Base-by-base conservation (phyloP, 2,113 vertebrate species). In the Solea solea region DNA sequence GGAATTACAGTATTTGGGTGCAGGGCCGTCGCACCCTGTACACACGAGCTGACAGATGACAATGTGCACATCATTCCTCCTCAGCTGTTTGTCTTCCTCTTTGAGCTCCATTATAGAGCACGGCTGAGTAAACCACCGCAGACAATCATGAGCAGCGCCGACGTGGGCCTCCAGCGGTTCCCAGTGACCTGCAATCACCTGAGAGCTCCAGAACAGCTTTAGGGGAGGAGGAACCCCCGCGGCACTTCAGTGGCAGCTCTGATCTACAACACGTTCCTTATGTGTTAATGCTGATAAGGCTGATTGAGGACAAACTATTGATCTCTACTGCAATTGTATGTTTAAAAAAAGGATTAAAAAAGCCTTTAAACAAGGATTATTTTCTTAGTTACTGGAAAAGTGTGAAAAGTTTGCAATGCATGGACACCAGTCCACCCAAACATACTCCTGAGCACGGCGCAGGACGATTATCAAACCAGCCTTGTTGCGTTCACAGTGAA, bases 111-210 rank as follows among this genome's bases (percentile, higher is more conserved):
- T 75, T 5, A 66, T 16, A 10, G 71, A 75, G 65, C 80, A 27
- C 4, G 52, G 53, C 28, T 72, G n/a, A 27, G 53, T 78, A 34
- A 69, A 60, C 60, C 45, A 46, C 54, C 44, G 69, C 49, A 62
- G 68, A 62, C 44, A 52, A 71, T 74, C 42, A 0, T 1, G 21
- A 71, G 27, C 39, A 6, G 65, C 7, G 67, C 49, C 9, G 21
- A 62, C 71, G 6, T 27, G 57, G 63, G 58, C 72, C 72, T 71
- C 72, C 76, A 73, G 78, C 54, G 1, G 59, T 74, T 88, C 57
- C 46, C 71, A 9, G 14, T 81, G 81, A 79, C 69, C 81, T 69
- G 74, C 81, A 81, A 75, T 80, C 82, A 79, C 79, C 82, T 76
- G 81, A 58, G 12, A 52, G 39, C 41, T 41, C 27, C 44, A 10